phyloP scores from a whole-genome alignment of 2,113 vertebrate species.

The Aspiorhynchus laticeps region DNA sequence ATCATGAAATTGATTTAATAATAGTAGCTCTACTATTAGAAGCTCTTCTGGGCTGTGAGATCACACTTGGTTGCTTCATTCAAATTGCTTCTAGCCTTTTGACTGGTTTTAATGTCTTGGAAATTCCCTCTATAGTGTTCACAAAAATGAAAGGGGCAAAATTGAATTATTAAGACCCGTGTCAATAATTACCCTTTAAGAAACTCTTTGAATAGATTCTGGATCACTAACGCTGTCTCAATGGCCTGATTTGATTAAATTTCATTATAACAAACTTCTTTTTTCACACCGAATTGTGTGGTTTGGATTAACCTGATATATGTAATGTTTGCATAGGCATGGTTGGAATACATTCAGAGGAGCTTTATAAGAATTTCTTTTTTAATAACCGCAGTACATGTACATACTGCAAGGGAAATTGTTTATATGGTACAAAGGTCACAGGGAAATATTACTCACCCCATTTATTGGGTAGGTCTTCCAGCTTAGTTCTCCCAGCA shows the following conservation, averaged over 20 bases:
- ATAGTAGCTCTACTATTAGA: constrained; percentile 21
- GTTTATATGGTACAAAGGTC: background rate
- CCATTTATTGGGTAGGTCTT: constrained; percentile 96
- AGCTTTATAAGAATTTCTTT: constrained; percentile 7
- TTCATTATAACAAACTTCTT: constrained; percentile 26
- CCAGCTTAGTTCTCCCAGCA: constrained; percentile 92
- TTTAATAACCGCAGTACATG: background rate
- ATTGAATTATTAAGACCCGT: constrained; percentile 25
- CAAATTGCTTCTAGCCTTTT: constrained; percentile 24
- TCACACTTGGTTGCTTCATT: constrained; percentile 30
- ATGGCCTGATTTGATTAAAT: constrained; percentile 17
- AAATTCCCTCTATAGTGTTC: constrained; percentile 7
- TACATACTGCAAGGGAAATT: background rate
- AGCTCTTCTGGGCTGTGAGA: background rate
- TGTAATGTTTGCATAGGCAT: constrained; percentile 21
- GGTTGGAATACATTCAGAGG: background rate
- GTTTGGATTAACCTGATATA: constrained; percentile 43
- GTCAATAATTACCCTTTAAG: constrained; percentile 47
- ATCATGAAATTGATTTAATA: constrained; percentile 21
- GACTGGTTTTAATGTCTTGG: constrained; percentile 23
- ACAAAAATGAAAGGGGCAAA: background rate
- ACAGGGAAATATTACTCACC: constrained; percentile 80
- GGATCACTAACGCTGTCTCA: background rate
- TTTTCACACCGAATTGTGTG: constrained; percentile 18
- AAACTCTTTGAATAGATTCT: constrained; percentile 43